A percentile compares a stretch with the other conserved stretches of the same genome.
phyloP scores from a whole-genome alignment of 1,140 invertebrate genomes.

The Condylostylus longicornis region DNA sequence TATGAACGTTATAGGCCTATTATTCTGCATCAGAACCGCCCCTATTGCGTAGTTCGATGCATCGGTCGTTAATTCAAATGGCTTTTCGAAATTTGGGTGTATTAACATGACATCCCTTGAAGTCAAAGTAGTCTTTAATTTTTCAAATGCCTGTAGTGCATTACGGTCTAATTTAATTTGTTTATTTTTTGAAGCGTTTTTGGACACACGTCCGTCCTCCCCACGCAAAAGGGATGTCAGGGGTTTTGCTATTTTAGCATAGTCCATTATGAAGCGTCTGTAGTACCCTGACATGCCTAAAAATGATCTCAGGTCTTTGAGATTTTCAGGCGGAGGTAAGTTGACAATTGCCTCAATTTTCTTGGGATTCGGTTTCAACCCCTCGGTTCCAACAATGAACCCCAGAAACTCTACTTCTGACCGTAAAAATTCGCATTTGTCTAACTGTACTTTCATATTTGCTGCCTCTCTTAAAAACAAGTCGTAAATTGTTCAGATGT shows the following conservation, averaged over 20 bases:
- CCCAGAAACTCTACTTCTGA: constrained; percentile 10
- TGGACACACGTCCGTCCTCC: constrained; percentile 1
- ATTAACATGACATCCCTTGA: constrained; percentile 27
- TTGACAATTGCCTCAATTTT: constrained; percentile 11
- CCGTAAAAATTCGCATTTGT: constrained; percentile 10
- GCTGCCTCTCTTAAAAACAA: constrained; percentile 9
- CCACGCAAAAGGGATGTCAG: constrained; percentile 6
- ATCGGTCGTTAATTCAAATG: constrained; percentile 18
- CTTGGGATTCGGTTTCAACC: constrained; percentile 10
- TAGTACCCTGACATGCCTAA: constrained; percentile 8
- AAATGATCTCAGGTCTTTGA: constrained; percentile 6
- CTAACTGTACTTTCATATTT: constrained; percentile 9
- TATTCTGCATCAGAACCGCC: constrained; percentile 22
- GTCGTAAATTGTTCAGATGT: constrained; percentile 16
- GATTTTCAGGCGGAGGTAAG: constrained; percentile 8
- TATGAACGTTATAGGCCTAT: constrained; percentile 8
- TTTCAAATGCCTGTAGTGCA: constrained; percentile 23
- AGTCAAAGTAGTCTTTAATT: constrained; percentile 25
- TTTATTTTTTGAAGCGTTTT: constrained; percentile 3
- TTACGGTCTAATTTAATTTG: constrained; percentile 1
- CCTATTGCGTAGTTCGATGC: constrained; percentile 18
- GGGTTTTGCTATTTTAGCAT: constrained; percentile 9
- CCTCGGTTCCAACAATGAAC: constrained; percentile 8
- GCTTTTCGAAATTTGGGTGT: constrained; percentile 21
- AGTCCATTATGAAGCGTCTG: constrained; percentile 18